phyloP scores from a whole-genome alignment of 2,113 vertebrate species.

The Athene noctua region DNA sequence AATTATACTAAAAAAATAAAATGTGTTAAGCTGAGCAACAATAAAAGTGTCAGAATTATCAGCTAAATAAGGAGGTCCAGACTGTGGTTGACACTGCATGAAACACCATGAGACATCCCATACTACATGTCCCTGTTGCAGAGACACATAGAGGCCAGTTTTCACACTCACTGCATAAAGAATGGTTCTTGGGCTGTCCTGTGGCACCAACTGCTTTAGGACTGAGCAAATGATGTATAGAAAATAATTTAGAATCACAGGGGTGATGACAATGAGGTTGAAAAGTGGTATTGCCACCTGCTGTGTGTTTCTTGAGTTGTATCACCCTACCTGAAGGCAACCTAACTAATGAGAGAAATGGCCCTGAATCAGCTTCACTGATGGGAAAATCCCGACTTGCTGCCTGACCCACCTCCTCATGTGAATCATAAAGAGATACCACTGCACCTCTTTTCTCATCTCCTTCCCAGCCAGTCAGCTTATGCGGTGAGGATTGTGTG shows the following conservation, averaged over 20 bases:
- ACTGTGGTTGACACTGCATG: neutral
- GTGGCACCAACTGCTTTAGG: neutral
- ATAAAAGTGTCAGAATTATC: constrained; percentile 23
- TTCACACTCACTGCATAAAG: neutral
- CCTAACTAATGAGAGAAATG: neutral
- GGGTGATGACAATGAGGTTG: neutral
- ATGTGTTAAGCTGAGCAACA: neutral
- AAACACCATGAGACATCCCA: neutral
- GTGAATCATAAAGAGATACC: neutral
- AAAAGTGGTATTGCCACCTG: neutral
- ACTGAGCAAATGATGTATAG: neutral
- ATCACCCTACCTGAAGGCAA: neutral
- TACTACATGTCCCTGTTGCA: neutral
- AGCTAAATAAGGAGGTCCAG: neutral
- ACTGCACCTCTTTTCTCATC: neutral
- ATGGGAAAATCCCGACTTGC: neutral
- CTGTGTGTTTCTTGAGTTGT: neutral
- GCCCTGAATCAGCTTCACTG: neutral
- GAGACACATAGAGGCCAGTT: neutral
- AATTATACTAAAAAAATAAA: neutral
- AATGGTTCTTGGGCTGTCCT: neutral
- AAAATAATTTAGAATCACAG: neutral
- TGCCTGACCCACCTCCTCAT: neutral
- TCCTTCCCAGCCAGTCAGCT: neutral
- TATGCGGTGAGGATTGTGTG: neutral